Evolutionary conservation across 1,140 invertebrate species (phyloP).

Genomic region (Maconellicoccus hirsutus): DNA sequence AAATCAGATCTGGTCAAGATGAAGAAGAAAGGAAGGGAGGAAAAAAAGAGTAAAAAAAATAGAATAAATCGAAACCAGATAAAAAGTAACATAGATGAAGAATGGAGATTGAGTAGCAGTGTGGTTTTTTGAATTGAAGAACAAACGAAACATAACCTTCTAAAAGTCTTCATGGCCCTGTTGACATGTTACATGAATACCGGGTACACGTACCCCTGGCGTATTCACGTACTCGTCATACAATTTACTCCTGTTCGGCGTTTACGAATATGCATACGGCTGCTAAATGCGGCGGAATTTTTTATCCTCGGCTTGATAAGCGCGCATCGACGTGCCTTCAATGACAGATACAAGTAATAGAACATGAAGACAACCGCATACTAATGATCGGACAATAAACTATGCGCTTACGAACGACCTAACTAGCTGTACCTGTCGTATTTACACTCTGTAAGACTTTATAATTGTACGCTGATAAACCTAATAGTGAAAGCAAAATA

Average conservation of each 20-base stretch:
- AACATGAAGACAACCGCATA: conserved; percentile 17
- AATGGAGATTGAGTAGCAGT: neutral
- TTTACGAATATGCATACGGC: neutral
- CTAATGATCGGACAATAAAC: conserved; percentile 1
- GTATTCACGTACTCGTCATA: neutral
- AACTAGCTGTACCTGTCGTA: no score
- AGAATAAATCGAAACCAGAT: conserved; percentile 17
- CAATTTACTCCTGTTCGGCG: neutral
- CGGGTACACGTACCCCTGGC: no score
- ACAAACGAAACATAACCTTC: conserved; percentile 4
- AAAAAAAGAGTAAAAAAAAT: neutral
- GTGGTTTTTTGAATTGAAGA: neutral
- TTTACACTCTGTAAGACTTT: no score
- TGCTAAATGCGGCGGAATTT: neutral
- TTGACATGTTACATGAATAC: neutral
- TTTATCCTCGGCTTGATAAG: neutral
- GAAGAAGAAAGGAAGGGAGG: neutral
- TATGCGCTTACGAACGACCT: neutral
- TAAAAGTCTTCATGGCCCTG: neutral
- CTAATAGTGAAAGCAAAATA: no score
- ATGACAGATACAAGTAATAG: conserved; percentile 19
- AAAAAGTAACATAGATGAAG: conserved; percentile 12
- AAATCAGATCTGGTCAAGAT: neutral
- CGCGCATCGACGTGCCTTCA: neutral
- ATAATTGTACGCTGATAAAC: no score